Conservation (phyloP, 2,113 vertebrate genomes). For the Paraplagusia blochii region DNA sequence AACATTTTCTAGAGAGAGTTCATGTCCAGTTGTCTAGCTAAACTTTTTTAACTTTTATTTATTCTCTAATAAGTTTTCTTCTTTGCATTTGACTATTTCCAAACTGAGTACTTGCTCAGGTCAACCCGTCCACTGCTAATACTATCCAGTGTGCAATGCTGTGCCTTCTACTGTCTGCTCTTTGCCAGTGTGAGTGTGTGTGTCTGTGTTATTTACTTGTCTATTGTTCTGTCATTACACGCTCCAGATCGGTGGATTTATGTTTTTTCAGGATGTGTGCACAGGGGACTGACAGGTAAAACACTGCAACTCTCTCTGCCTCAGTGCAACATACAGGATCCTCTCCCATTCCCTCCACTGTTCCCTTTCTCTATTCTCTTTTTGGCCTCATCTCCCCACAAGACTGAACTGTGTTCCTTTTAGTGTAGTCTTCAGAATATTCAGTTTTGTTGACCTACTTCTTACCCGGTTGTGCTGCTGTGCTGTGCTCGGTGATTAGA, state of each 20-base stretch:
- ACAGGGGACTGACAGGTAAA: slow-evolving; percentile 72
- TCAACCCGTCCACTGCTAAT: no score
- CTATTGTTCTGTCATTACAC: slow-evolving; percentile 72
- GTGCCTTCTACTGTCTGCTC: slow-evolving; percentile 19
- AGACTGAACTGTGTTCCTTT: slow-evolving; percentile 44
- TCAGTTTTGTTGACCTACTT: slow-evolving; percentile 51
- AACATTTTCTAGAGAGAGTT: no score
- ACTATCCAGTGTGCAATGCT: neutral
- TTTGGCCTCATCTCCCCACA: slow-evolving; percentile 47
- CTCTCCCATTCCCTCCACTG: slow-evolving; percentile 22
- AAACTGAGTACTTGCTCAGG: no score
- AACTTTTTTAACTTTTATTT: no score
- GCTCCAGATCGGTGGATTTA: slow-evolving; percentile 74
- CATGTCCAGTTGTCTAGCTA: no score
- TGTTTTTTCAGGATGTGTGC: slow-evolving; percentile 74
- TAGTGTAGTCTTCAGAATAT: slow-evolving; percentile 49
- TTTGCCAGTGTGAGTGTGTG: slow-evolving; percentile 30
- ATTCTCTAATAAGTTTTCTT: no score
- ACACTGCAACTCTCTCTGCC: slow-evolving; percentile 37
- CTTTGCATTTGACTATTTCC: no score
- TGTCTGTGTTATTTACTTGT: slow-evolving; percentile 52
- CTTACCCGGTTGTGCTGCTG: slow-evolving; percentile 20
- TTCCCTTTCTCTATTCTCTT: slow-evolving; percentile 13
- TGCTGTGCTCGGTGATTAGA: slow-evolving; percentile 19
- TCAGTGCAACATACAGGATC: slow-evolving; percentile 28